Evolutionary conservation across 2,888 invertebrate genomes (phyloP).

Genomic region (Apotomis turbidana): DNA sequence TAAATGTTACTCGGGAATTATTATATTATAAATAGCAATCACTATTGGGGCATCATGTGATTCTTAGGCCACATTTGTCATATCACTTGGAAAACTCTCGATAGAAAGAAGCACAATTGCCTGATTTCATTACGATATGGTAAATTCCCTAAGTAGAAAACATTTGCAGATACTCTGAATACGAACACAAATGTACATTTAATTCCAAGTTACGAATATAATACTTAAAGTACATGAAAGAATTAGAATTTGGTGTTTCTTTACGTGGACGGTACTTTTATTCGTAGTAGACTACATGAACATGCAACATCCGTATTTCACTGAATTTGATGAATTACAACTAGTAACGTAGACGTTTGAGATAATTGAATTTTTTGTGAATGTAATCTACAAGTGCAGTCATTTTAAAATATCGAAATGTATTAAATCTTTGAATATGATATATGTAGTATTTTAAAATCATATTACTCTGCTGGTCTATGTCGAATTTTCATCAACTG

Average conservation of each 20-base stretch:
- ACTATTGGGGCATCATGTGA: too few relatives aligned
- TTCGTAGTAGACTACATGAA: not conserved
- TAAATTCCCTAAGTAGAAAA: not conserved
- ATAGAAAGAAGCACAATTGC: too few relatives aligned
- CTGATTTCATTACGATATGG: too few relatives aligned
- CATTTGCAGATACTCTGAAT: not conserved
- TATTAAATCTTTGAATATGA: not conserved
- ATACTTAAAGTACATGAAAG: too few relatives aligned
- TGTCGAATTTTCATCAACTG: too few relatives aligned
- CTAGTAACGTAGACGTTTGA: not conserved
- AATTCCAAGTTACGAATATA: not conserved
- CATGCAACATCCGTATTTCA: not conserved
- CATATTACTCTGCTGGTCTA: not conserved
- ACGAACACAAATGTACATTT: not conserved
- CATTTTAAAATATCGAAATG: not conserved
- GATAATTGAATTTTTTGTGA: not conserved
- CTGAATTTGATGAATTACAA: not conserved
- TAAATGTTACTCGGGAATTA: too few relatives aligned
- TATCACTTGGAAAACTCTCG: too few relatives aligned
- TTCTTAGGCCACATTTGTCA: too few relatives aligned
- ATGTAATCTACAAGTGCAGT: slow-evolving; percentile 5
- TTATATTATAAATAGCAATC: too few relatives aligned
- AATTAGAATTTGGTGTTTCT: slow-evolving; percentile 47
- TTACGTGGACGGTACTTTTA: not conserved
- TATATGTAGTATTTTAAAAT: not conserved